These are phyloP conservation scores for Onychomys leucogaster DNA, from an alignment of 2,797 vertebrate species.

Conservation along the genomic window DNA sequence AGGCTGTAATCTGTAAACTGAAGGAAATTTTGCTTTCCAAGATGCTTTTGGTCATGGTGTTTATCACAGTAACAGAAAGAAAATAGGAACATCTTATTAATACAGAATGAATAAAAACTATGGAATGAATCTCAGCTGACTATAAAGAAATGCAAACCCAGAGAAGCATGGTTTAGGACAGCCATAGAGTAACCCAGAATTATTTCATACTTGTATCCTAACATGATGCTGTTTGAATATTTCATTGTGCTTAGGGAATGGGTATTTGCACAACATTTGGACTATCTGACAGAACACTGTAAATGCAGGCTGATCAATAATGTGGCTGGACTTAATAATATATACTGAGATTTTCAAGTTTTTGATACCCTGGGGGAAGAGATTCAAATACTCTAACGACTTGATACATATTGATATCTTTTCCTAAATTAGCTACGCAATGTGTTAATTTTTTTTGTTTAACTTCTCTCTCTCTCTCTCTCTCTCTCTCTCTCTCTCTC, in stretches of 20 bases:
- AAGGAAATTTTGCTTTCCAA: neutral
- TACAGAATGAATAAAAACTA: neutral
- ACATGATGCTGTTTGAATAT: neutral
- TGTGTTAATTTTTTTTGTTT: neutral
- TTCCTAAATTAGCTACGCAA: neutral
- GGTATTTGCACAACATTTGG: neutral
- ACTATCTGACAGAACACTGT: neutral
- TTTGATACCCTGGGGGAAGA: neutral
- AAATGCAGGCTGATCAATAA: neutral
- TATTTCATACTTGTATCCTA: neutral
- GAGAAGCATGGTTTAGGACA: neutral
- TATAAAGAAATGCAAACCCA: neutral
- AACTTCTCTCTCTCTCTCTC: neutral
- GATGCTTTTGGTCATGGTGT: neutral
- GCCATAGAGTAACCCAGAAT: neutral
- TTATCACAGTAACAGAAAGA: neutral
- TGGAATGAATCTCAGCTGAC: neutral
- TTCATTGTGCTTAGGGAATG: neutral
- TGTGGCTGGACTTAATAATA: neutral
- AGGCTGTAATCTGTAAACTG: neutral
- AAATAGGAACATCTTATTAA: neutral
- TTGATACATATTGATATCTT: neutral
- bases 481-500: too few species aligned
- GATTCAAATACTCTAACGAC: neutral
- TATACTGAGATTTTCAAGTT: neutral